A percentile compares a stretch with the other conserved stretches of the same genome.
phyloP scores from a whole-genome alignment of 2,888 invertebrate genomes.

The Scaptomyza reducta region DNA sequence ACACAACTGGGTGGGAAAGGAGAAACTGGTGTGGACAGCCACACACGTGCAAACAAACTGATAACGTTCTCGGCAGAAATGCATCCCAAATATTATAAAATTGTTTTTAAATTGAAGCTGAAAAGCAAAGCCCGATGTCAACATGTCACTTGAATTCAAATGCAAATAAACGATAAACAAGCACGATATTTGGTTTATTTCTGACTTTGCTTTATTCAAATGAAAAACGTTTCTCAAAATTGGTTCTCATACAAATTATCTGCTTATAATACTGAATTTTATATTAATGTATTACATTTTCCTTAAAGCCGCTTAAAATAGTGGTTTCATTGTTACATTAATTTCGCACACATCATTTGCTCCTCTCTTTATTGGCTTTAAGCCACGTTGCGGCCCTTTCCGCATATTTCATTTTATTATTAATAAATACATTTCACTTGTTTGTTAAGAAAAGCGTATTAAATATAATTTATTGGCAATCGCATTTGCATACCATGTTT shows the following conservation, averaged over 20 bases:
- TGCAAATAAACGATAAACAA: background rate
- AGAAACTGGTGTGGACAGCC: slow-evolving; percentile 9
- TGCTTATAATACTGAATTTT: background rate
- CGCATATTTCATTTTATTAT: slow-evolving; percentile 32
- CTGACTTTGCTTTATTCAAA: background rate
- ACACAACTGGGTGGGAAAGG: background rate
- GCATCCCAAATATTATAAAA: slow-evolving; percentile 49
- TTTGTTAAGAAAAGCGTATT: slow-evolving; percentile 50
- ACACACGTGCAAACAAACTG: slow-evolving; percentile 31
- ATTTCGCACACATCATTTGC: slow-evolving; percentile 62
- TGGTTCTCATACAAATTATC: too few relatives aligned
- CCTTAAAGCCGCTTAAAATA: background rate
- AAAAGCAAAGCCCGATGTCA: slow-evolving; percentile 35
- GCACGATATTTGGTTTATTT: background rate
- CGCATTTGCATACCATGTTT: slow-evolving; percentile 41
- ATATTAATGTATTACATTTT: background rate
- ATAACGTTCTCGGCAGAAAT: slow-evolving; percentile 47
- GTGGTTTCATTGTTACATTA: slow-evolving; percentile 31
- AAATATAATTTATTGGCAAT: slow-evolving; percentile 59
- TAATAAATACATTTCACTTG: slow-evolving; percentile 34
- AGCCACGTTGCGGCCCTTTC: slow-evolving; percentile 51
- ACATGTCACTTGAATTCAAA: slow-evolving; percentile 23
- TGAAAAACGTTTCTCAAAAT: background rate
- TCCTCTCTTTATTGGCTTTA: slow-evolving; percentile 50
- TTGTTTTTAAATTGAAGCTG: slow-evolving; percentile 54